Evolutionary conservation across 2,113 vertebrate species (phyloP).

Genomic region (Pluvialis apricaria): DNA sequence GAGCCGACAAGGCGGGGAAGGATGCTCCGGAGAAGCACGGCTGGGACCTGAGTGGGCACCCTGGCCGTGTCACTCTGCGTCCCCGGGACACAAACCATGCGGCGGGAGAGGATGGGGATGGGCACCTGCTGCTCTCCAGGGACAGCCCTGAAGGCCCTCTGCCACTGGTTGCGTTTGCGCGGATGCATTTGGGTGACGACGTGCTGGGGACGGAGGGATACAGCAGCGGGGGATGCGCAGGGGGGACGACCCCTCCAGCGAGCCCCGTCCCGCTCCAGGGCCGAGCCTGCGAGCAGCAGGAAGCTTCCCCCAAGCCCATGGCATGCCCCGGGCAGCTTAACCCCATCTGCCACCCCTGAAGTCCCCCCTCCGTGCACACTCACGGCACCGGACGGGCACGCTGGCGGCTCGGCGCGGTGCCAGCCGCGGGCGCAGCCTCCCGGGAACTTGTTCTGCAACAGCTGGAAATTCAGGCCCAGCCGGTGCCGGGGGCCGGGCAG

Average conservation of each 20-base stretch:
- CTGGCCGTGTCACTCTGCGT: not conserved
- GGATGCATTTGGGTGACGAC: not conserved
- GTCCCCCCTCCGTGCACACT: accelerated
- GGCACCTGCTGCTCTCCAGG: not conserved
- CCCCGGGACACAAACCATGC: not conserved
- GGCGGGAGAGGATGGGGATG: not conserved
- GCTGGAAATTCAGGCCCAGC: conserved; percentile 15
- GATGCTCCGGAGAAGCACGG: not conserved
- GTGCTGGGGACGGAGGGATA: accelerated
- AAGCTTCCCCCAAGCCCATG: not conserved
- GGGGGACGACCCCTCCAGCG: not conserved
- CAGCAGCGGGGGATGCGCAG: not conserved
- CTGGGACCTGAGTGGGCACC: not conserved
- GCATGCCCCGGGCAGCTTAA: not conserved
- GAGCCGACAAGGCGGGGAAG: not conserved
- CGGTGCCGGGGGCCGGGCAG: accelerated
- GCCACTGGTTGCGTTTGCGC: accelerated
- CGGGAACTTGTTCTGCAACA: not conserved
- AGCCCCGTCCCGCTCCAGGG: not conserved
- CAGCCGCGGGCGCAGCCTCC: not conserved
- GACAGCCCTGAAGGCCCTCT: not conserved
- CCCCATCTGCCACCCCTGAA: accelerated
- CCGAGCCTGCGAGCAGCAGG: not conserved
- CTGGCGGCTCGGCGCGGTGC: not conserved
- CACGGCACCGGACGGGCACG: accelerated